Evolutionary conservation across 2,888 invertebrate genomes (phyloP), one percentile per base, ranked within the genome.

Genomic region (Drosophila atroscutellata): DNA sequence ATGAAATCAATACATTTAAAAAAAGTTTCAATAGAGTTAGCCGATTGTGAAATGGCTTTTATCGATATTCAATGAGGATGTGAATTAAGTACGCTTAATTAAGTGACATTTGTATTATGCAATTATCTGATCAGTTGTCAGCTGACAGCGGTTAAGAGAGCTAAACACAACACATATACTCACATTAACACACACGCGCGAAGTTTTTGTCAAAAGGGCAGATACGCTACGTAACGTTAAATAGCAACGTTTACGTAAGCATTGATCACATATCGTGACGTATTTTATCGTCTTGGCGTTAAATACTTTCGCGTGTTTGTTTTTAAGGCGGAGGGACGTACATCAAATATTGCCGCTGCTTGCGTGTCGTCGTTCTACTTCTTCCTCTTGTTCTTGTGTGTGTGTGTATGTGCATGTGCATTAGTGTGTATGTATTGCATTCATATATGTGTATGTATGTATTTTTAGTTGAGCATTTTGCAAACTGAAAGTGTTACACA

Each of bases 261-360:
- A 26, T 58, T 68, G 64, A 68, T 67, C 75, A 81, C 71, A 72
- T 83, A 81, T 74, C 58, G 71, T 86, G 86, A 86, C 86, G 86
- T 89, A 86, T 86, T 86, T 86, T 86, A 89, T 89, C 89, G 47
- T 30, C 63, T 57, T 56, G 69, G 76, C 81, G 89, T 82, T 87
- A 89, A 85, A 89, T 76, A 39, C 68, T 73, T 88, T 88, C 86
- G 84, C 86, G 84, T 86, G 84, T 81, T 74, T 83, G 83, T 72
- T 72, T 79, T 86, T 86, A 73, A 60, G 62, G 78, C 72, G 34
- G 18, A 34, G 32, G 32, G 15, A 20, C 15, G 30, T 8, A 4
- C n/a, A 79, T 82, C 67, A 69, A 84, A 60, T 34, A 45, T 36
- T 50, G 39, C 8, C 13, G 34, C 37, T 69, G 34, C 36, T 78